phyloP scores from a whole-genome alignment of 2,888 invertebrate species.

The Orthosia cruda region DNA sequence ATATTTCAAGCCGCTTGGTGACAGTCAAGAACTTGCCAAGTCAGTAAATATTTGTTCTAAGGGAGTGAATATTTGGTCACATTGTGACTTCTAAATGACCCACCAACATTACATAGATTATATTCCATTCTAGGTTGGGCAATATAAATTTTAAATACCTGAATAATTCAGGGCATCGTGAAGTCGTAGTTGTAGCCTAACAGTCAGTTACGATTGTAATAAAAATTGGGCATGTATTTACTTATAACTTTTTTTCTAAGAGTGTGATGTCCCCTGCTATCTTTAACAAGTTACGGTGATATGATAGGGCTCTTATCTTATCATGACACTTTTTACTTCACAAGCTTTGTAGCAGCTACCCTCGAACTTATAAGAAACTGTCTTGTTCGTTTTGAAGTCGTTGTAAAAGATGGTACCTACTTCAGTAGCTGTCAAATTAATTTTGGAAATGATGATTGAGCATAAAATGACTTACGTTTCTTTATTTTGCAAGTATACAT shows the following conservation, averaged over 20 bases:
- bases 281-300: constrained; percentile 27
- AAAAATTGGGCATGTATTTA: constrained; percentile 15
- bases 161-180: neutral
- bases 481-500: neutral
- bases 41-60: neutral
- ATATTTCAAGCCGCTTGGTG: neutral
- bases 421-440: constrained; percentile 29
- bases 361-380: constrained; percentile 23
- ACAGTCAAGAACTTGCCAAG: neutral
- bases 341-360: constrained; percentile 34
- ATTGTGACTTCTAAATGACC: neutral
- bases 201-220: neutral
- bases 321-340: constrained; percentile 38
- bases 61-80: neutral
- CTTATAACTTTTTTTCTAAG: constrained; percentile 7
- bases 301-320: constrained; percentile 51
- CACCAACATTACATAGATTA: neutral
- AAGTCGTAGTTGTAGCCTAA: too few relatives aligned
- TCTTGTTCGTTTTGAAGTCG: constrained; percentile 17
- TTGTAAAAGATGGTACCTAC: constrained; percentile 8
- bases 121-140: neutral
- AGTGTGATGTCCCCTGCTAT: constrained; percentile 20
- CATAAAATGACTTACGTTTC: neutral
- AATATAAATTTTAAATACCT: neutral
- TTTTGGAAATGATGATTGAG: constrained; percentile 6